Evolutionary conservation across 30 jellyfish, hydroid and myxozoan genomes (phyloP), one percentile per base, ranked within the genome.

Genomic region (Hydractinia echinata): DNA sequence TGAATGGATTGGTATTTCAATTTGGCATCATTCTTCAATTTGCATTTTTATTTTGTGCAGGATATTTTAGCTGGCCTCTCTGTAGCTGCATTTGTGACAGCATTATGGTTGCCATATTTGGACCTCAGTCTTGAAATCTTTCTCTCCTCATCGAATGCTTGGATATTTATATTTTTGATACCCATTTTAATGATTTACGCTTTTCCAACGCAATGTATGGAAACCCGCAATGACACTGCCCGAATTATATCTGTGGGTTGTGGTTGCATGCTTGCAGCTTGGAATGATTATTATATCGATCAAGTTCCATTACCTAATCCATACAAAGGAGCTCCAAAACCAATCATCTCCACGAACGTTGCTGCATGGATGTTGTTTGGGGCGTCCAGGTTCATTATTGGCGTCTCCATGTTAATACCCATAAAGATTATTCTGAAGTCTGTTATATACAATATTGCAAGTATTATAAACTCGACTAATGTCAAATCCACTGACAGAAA

Each of bases 151-250:
- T 89, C 95, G 5, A 86, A 83, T 78, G 95, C 97, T 51, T 93
- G 95, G 53, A 62, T 90, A 20, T 81, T 86, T 61, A 83, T 90
- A 13, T n/a, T 90, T 51, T 72, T 90, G 10, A 86, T 86, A 4
- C 94, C 95, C 13, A 56, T 81, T 64, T 79, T 70, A 8, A 76
- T 93, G 96, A 68, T 93, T 5, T 39, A 76, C 53, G 83, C 86
- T 88, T 93, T 88, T 56, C 99, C 99, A 4, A 90, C 89, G 77
- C 82, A 84, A 80, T 93, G 96, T 93, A 93, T 95, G 61, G 86
- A 86, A 74, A 89, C 96, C 15, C 85, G 99, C 21, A 91, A 95
- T 44, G 99, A 93, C 61, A 93, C 99, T 55, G 92, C 96, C 15
- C 87, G 96, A 69, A 87, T 93, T 69, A 67, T 93, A 5, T 83